Base-by-base conservation (phyloP, 2,113 vertebrate species). In the Columbina picui region DNA sequence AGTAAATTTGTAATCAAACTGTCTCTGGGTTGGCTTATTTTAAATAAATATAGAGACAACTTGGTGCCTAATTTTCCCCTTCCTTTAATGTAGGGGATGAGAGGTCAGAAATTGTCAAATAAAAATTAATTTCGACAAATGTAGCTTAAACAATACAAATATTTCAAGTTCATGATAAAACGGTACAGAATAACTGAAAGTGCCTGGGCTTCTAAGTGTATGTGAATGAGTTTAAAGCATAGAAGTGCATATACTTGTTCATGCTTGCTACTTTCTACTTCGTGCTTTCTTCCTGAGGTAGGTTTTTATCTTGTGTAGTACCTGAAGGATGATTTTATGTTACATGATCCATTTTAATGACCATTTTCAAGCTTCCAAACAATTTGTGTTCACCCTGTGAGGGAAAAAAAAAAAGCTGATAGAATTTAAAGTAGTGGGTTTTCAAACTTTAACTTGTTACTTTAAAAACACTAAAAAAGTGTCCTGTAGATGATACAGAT, bases 181-280 rank as follows among this genome's bases (percentile, higher is more conserved):
- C 14, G 10, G 19, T 39, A 10, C 59, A 59, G 22, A 53, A 4
- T 77, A 63, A 39, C 43, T 61, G 22, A 18, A 82, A 79, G 11
- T 93, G 27, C 30, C 30, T 87, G 21, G 68, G 41, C 55, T 87
- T 79, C 13, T 49, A 23, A 57, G 26, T 20, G 4, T 53, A 3
- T 29, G 14, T 59, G 38, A 80, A 53, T 32, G 29, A 64, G 22
- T 63, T 86, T 38, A 61, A 79, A 63, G 38, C 34, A 63, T 14
- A 36, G 17, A 52, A 75, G 23, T 12, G 13, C 0, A 0, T 39
- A 20, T 3, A 4, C 7, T 59, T 81, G 11, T 19, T 71, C 56
- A 30, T 82, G 49, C 38, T 86, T 91, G 39, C 25, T 79, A 0
- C 23, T 84, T 91, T 20, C 14, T 70, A 49, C n/a, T 52, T 45